phyloP scores from a whole-genome alignment of 1,140 invertebrate genomes.

The Lutraria rhynchaena region DNA sequence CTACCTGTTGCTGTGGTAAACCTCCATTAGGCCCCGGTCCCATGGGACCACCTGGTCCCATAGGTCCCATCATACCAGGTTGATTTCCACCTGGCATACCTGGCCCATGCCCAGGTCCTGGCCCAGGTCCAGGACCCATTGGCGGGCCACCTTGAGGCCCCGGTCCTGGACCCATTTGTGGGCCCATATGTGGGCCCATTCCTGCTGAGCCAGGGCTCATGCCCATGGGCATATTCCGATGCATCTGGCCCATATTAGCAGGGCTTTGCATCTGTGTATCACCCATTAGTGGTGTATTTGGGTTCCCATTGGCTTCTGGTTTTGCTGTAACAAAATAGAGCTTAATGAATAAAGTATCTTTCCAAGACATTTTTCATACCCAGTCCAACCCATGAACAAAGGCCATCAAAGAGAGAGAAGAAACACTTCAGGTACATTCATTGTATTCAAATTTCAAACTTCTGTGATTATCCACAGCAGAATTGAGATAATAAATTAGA shows the following conservation, averaged over 20 bases:
- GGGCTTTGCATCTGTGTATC: slow-evolving; percentile 31
- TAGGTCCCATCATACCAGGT: slow-evolving; percentile 12
- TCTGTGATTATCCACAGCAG: background rate
- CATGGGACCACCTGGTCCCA: slow-evolving; percentile 24
- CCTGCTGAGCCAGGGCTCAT: slow-evolving; percentile 48
- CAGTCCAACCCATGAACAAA: too few relatives aligned
- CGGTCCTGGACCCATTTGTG: slow-evolving; percentile 18
- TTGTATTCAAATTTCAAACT: too few relatives aligned
- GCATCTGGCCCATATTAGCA: slow-evolving; percentile 16
- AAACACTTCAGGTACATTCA: too few relatives aligned
- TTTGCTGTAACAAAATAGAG: slow-evolving; percentile 29
- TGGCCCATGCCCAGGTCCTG: background rate
- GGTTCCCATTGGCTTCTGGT: slow-evolving; percentile 46
- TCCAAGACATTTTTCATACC: too few relatives aligned
- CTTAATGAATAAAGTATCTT: too few relatives aligned
- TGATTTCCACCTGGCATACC: slow-evolving; percentile 22
- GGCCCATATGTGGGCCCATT: slow-evolving; percentile 20
- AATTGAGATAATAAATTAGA: background rate
- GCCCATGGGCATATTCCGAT: slow-evolving; percentile 28
- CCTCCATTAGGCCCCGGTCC: slow-evolving; percentile 44
- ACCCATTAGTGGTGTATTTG: slow-evolving; percentile 38
- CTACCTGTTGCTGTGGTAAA: slow-evolving; percentile 52
- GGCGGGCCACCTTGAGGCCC: background rate
- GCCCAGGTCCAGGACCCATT: slow-evolving; percentile 21
- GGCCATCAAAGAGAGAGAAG: too few relatives aligned